phyloP scores from a whole-genome alignment of 2,888 invertebrate species.

The Drosophila anceps region DNA sequence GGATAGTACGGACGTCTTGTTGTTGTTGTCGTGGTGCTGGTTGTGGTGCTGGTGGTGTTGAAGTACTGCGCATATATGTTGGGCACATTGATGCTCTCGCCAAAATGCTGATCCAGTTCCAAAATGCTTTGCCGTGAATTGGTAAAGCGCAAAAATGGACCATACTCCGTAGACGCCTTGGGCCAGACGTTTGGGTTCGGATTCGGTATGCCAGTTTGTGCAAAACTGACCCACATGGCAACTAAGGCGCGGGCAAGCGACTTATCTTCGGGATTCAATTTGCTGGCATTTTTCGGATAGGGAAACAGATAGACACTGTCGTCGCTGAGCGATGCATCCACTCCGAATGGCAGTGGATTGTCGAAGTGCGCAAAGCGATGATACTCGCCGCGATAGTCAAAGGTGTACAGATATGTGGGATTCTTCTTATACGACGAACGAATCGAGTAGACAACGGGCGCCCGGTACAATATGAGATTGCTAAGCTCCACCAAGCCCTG shows the following conservation, averaged over 20 bases:
- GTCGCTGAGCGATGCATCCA: conserved; percentile 87
- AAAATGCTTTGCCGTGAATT: conserved; percentile 61
- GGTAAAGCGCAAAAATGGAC: conserved; percentile 83
- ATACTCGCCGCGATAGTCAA: conserved; percentile 85
- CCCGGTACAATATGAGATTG: conserved; percentile 83
- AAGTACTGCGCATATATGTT: conserved; percentile 67
- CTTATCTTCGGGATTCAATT: conserved; percentile 82
- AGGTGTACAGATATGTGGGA: conserved; percentile 86
- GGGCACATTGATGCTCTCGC: conserved; percentile 82
- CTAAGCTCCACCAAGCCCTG: conserved; percentile 81
- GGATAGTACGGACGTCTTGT: conserved; percentile 29
- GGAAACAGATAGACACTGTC: conserved; percentile 87
- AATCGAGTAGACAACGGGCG: conserved; percentile 81
- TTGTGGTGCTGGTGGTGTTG: conserved; percentile 25
- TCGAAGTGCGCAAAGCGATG: conserved; percentile 83
- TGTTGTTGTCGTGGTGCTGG: conserved; percentile 26
- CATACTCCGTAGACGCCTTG: conserved; percentile 75
- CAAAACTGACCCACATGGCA: conserved; percentile 84
- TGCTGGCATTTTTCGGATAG: conserved; percentile 82
- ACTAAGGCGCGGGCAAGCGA: conserved; percentile 85
- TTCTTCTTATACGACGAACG: conserved; percentile 70
- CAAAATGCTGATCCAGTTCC: conserved; percentile 83
- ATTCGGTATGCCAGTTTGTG: conserved; percentile 74
- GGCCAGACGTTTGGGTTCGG: conserved; percentile 76
- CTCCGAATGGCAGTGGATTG: conserved; percentile 84